phyloP scores from a whole-genome alignment of 92 coral and sea anemone genomes.

The Blastomussa wellsi region DNA sequence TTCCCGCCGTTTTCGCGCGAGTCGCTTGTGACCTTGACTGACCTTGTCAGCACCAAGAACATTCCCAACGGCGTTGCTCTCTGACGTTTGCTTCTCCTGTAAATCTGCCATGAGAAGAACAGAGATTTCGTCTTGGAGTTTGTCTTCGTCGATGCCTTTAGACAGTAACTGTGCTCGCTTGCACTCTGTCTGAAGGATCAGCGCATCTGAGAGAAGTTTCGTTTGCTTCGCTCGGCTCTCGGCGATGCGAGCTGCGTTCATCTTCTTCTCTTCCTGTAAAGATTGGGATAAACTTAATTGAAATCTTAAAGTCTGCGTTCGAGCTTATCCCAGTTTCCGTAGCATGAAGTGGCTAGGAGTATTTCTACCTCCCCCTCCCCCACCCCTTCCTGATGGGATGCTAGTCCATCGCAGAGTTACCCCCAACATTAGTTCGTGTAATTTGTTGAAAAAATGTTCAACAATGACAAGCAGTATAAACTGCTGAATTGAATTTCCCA shows the following conservation, averaged over 20 bases:
- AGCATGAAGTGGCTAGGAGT: no score
- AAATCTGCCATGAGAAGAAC: conserved; percentile 85
- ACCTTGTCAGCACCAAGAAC: conserved; percentile 83
- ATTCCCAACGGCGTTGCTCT: conserved; percentile 82
- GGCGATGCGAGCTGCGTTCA: conserved; percentile 77
- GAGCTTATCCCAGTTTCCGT: no score
- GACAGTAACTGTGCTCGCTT: conserved; percentile 64
- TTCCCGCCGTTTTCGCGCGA: background rate
- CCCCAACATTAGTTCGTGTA: no score
- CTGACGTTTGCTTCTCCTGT: conserved; percentile 89
- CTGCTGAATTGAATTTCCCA: no score
- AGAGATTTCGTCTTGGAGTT: conserved; percentile 75
- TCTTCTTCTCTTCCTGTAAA: conserved; percentile 77
- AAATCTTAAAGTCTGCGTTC: no score
- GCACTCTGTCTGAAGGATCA: conserved; percentile 71
- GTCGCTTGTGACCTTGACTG: background rate
- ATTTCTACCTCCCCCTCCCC: no score
- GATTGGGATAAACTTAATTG: background rate
- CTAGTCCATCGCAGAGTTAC: no score
- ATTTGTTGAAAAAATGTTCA: no score
- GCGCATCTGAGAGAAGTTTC: conserved; percentile 79
- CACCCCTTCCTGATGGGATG: no score
- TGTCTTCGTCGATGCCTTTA: conserved; percentile 72
- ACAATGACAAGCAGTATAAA: no score
- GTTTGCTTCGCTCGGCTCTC: conserved; percentile 73